Evolutionary conservation across 1,140 invertebrate genomes (phyloP).

Genomic region (Rhopalosiphum maidis): DNA sequence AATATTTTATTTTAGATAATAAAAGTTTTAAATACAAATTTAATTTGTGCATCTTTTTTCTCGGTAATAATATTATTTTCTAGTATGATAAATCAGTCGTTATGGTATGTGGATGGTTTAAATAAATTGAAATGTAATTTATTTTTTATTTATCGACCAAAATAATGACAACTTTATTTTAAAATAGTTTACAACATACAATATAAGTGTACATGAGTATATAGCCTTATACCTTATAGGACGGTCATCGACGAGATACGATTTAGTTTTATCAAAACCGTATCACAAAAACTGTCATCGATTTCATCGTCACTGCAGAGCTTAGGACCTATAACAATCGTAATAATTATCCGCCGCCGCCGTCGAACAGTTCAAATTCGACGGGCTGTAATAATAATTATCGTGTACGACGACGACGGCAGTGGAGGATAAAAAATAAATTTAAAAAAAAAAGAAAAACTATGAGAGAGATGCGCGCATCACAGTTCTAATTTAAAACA

Average conservation of each 20-base stretch:
- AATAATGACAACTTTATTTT: background rate
- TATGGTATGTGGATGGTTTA: background rate
- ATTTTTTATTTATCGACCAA: background rate
- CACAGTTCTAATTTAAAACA: constrained; percentile 56
- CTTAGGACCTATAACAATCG: background rate
- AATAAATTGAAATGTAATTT: background rate
- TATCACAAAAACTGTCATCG: constrained; percentile 30
- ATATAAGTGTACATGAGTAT: background rate
- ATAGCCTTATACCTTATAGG: background rate
- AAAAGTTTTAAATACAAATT: background rate
- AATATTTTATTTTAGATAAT: background rate
- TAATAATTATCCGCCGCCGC: constrained; percentile 26
- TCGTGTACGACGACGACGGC: constrained; percentile 5
- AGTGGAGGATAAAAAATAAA: constrained; percentile 26
- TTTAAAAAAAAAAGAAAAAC: constrained; percentile 41
- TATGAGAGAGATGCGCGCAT: constrained; percentile 20
- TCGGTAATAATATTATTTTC: background rate
- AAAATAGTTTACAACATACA: background rate
- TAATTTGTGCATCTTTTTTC: background rate
- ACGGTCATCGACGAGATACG: background rate
- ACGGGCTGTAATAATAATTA: constrained; percentile 43
- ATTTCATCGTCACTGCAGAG: background rate
- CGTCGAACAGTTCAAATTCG: constrained; percentile 39
- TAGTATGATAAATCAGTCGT: background rate
- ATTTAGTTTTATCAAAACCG: constrained; percentile 1